Evolutionary conservation across 2,888 invertebrate genomes (phyloP), one percentile per base, ranked within the genome.

Genomic region (Harmothoe impar): DNA sequence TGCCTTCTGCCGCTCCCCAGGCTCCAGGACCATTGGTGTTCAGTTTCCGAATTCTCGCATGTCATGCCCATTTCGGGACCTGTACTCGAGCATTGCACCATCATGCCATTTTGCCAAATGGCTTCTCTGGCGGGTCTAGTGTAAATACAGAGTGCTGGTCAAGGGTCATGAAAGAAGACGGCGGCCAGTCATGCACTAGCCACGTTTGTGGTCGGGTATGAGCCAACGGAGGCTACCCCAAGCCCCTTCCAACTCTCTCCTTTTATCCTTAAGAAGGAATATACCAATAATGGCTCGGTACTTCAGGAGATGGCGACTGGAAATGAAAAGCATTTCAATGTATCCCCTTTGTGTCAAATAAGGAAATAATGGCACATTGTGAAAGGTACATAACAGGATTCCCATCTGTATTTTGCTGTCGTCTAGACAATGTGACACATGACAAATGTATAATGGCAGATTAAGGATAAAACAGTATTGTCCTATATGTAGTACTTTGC

Each of bases 51-150:
- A 31, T 25, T 43, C 43, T 43, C 5, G 33, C 81, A 35, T 81
- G 81, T 43, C 81, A 35, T n/a, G 23, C 3, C 81, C 81, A 81
- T 43, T 81, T n/a, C 20, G 23, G 3, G 23, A 1, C 81, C 81
- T 81, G 33, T 81, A 25, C n/a, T 43, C 81, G 15, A 15, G 23
- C 81, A 35, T 81, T 33, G 43, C 81, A 33, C 33, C 81, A 81
- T 81, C 81, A 81, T 81, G 81, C 81, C 81, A 81, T 81, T 81
- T 81, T 81, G 35, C 81, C 81, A 81, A 81, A 81, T 81, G 81
- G 43, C 77, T 77, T 77, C 77, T 12, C 33, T 10, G 23, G 43
- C 0, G 81, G 81, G 43, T 43, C 81, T 25, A 81, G 35, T 81
- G 81, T 81, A 81, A 81, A 81, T 35, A 81, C 81, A 20, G 43